phyloP scores from a whole-genome alignment of 2,888 invertebrate genomes.

The Pheosia tremula region DNA sequence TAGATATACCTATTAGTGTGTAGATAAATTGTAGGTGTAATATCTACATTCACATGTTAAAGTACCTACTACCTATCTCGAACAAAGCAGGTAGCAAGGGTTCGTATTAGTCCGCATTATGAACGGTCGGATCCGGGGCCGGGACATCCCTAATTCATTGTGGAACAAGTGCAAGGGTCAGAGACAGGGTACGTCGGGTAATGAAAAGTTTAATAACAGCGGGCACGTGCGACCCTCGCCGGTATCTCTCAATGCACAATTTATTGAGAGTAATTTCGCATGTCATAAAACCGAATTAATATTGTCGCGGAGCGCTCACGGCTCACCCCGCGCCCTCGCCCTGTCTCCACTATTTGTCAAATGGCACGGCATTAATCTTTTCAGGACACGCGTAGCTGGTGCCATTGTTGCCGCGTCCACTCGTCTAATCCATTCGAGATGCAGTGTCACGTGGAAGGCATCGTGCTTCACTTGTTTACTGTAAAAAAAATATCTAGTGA shows the following conservation, averaged over 20 bases:
- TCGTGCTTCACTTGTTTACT: not conserved
- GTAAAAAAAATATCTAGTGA: not conserved
- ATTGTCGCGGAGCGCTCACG: constrained; percentile 42
- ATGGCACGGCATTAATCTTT: constrained; percentile 42
- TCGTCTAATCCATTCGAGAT: constrained; percentile 25
- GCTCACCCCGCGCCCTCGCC: constrained; percentile 9
- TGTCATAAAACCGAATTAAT: constrained; percentile 83
- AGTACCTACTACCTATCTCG: not conserved
- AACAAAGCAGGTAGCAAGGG: constrained; percentile 42
- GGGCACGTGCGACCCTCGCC: constrained; percentile 62
- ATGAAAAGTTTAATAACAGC: constrained; percentile 80
- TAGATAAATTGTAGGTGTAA: too few species aligned
- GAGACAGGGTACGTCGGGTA: constrained; percentile 49
- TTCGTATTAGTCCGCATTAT: constrained; percentile 38
- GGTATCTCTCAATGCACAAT: constrained; percentile 66
- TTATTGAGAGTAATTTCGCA: constrained; percentile 81
- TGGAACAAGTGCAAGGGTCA: constrained; percentile 55
- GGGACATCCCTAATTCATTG: constrained; percentile 38
- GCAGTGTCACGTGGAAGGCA: constrained; percentile 20
- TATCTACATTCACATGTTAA: not conserved
- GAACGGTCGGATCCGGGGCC: constrained; percentile 17
- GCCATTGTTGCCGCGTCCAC: constrained; percentile 25
- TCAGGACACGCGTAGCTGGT: constrained; percentile 36
- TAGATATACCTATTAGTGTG: too few species aligned
- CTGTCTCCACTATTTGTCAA: constrained; percentile 38